Base-by-base conservation (phyloP, 2,888 invertebrate species). In the Octonoba sinensis region DNA sequence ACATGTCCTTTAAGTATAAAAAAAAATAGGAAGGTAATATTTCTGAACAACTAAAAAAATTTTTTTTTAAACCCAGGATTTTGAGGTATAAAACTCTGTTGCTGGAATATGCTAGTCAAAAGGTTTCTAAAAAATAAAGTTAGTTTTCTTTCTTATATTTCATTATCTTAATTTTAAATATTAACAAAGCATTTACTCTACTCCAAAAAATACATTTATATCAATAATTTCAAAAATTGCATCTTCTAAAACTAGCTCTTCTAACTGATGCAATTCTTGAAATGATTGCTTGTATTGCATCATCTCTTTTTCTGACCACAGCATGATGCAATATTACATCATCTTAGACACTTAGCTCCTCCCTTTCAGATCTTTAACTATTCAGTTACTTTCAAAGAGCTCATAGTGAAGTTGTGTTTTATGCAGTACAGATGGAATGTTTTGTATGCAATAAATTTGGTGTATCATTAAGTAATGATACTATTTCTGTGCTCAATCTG, bases 151-250 rank as follows among this genome's bases (percentile, higher is more conserved):
- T 54, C n/a, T 54, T 54, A 47, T 54, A 54, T 54, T 20, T 16
- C 8, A 1, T 54, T 54, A 11, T 54, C 54, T 54, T 54, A 54
- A 3, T 54, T 54, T 54, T 16, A 54, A 54, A 13, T 11, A 1
- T 6, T 54, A 15, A 57, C 18, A 57, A 57, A 57, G 57, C 57
- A 20, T 57, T 57, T 57, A 57, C 20, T 57, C 4, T 57, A 57
- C 57, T 57, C n/a, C 57, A 57, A 57, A 57, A 56, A 57, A 57
- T 18, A 57, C 13, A 57, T 57, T 57, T 18, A 18, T 57, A 57
- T 20, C n/a, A 18, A 57, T 20, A 0, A 57, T 57, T 57, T 57
- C n/a, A n/a, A n/a, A 57, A 57, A 20, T 57, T 57, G 57, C 57
- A 57, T 57, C 22, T 1, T 57, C 57, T 57, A 12, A 3, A 57